Evolutionary conservation across 2,797 vertebrate species (phyloP), one percentile per base, ranked within the genome.

Genomic region (Loriculus beryllinus): DNA sequence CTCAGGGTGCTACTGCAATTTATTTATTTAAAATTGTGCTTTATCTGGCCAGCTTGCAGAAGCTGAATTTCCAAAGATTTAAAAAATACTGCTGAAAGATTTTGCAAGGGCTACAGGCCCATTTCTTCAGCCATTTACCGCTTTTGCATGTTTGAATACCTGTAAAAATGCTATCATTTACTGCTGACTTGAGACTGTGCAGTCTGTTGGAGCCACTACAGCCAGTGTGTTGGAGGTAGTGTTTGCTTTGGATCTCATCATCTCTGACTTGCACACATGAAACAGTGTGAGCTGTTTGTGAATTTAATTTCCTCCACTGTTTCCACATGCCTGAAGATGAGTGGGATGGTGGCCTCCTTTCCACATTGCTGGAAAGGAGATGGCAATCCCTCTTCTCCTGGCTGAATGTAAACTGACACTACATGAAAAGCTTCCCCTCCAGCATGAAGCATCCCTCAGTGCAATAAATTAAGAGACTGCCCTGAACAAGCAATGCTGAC

Each of bases 341-440:
- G 93, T 93, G 64, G 89, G 89, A 95, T 87, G 92, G 85, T 93
- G 94, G 94, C 72, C 86, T 95, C 86, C 71, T 95, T 92, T 96
- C 75, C 82, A 88, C 71, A n/a, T 42, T 92, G 75, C 88, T 91
- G 86, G 57, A 81, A 88, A 90, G 75, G 76, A 93, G 89, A 86
- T 65, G 62, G 63, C 10, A 92, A 86, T 94, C 65, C 69, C 87
- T 85, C 76, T 85, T 92, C 62, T 69, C 49, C 63, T 20, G 33
- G 64, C 65, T 71, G 57, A 92, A 91, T 87, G 76, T 71, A 93
- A 95, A 80, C 25, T 0, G 12, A 82, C 84, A 81, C 82, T 68
- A 72, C 89, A 71, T 26, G 65, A 83, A 91, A 96, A 90, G 76
- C 45, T 37, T 90, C 29, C 82, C 72, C 57, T 68, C 69, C 75